Evolutionary conservation across 2,797 vertebrate genomes (phyloP).

Genomic region (Coranthus polyacanthus): DNA sequence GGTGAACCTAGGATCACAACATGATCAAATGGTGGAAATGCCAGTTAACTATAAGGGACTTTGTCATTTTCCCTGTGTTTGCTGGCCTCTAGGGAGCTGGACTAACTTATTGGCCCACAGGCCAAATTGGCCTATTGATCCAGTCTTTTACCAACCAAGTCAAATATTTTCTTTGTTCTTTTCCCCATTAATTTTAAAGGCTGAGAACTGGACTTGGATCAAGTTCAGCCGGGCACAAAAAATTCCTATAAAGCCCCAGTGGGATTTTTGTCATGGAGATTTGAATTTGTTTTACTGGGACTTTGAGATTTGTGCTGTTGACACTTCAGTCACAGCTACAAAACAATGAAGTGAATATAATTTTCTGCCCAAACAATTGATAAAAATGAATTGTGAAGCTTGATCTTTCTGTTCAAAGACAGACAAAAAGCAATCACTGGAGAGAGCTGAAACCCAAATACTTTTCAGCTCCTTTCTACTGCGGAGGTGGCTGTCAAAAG

Average conservation of each 20-base stretch:
- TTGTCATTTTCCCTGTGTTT: constrained; percentile 31
- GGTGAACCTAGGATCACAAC: background rate
- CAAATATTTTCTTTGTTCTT: constrained; percentile 31
- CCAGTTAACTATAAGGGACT: constrained; percentile 1
- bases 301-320: constrained; percentile 3
- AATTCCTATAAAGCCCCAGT: constrained; percentile 6
- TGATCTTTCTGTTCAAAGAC: background rate
- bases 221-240: constrained; percentile 11
- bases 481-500: constrained; percentile 1
- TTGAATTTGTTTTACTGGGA: constrained; percentile 46
- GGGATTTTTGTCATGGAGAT: constrained; percentile 10
- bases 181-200: constrained; percentile 48
- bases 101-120: constrained; percentile 19
- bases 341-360: constrained; percentile 15
- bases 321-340: constrained; percentile 15
- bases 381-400: background rate
- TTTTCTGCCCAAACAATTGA: constrained; percentile 7
- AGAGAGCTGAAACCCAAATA: background rate
- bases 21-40: constrained; percentile 11
- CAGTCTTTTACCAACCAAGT: constrained; percentile 36
- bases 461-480: background rate
- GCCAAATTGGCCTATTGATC: constrained; percentile 56
- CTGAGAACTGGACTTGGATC: constrained; percentile 19
- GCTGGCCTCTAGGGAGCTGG: constrained; percentile 15
- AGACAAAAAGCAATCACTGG: background rate